Evolutionary conservation across 2,113 vertebrate species (phyloP), one percentile per base, ranked within the genome.

Genomic region (Colaptes auratus): DNA sequence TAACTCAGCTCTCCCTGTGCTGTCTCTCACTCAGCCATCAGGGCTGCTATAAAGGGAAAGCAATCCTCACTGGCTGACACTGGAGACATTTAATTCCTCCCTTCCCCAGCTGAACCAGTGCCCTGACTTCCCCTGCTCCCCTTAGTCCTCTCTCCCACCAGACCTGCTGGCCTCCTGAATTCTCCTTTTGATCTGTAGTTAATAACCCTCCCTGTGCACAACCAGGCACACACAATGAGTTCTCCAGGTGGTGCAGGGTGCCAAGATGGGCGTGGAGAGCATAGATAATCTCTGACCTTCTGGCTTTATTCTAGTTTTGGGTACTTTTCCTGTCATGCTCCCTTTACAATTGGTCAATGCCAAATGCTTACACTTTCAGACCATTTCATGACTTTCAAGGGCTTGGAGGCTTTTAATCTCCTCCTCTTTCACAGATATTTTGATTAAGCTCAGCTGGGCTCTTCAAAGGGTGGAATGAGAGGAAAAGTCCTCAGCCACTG

Each of bases 11-110:
- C 67, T 76, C 94, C 88, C 55, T 35, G 64, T 0, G 0, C n/a
- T 72, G 88, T 82, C 48, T 78, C 74, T 83, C 81, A 5, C 67
- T 56, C 42, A 17, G 70, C 39, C 15, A 0, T 48, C 31, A 75
- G 81, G 79, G 71, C 83, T 86, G 84, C 91, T 93, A 90, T 94
- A 96, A 94, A 90, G 69, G 88, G 94, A 89, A 95, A 78, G 36
- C 69, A 42, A 91, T 64, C 73, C 39, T 88, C 83, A 28, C 76
- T 4, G 7, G 10, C n/a, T 6, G 30, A 86, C 70, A 84, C 75
- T 33, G 25, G 82, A 96, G 79, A 81, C 0, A 1, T 61, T 95
- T 81, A 44, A 75, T 82, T 85, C 63, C 56, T 52, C 35, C 20
- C n/a, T 90, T 79, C 42, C 79, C 89, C 86, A 91, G 69, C 35